Base-by-base conservation (phyloP, 37 sponge, comb jelly and placozoan species). In the Agelas oroides region DNA sequence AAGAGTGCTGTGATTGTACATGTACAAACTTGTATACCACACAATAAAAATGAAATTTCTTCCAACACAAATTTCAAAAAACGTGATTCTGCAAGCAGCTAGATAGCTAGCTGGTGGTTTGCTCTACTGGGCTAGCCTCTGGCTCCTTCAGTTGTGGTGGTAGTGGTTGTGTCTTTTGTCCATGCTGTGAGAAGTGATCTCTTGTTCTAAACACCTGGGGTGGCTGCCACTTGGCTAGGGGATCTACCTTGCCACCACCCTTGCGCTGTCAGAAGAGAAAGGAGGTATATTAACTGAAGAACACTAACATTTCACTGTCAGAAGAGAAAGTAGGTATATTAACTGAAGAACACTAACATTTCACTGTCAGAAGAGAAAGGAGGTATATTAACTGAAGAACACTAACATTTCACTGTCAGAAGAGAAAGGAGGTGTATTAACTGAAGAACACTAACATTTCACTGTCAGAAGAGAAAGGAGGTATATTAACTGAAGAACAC, bases 181-280 rank as follows among this genome's bases (percentile, higher is more conserved):
- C 57, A 2, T 17, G 54, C 35, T 27, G 46, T 19, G 75, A 14
- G 57, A 89, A 89, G 60, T 84, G 73, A 5, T 89, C 84, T 60
- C 64, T 73, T 16, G 85, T 59, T 64, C 37, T 62, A 59, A 89
- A 89, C n/a, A 84, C 53, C 25, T 79, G 64, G 32, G 90, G 90
- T 25, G 85, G 79, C 12, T 78, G 78, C 90, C 90, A 89, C 52
- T 58, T 77, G 34, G 86, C 57, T 0, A 78, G 11, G 28, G 73
- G 36, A 19, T 72, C 75, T 17, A 61, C 34, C 53, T 78, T 78
- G 33, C 21, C 23, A 27, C 46, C 27, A 70, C 70, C 60, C 25
- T 61, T 70, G 6, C 62, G 68, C 84, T 82, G 66, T 0, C n/a
- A 1, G 23, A 70, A 19, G 13, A 31, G 24, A 70, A 0, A 2